Conservation (phyloP, 2,797 vertebrate species). For the Ibycter americanus region DNA sequence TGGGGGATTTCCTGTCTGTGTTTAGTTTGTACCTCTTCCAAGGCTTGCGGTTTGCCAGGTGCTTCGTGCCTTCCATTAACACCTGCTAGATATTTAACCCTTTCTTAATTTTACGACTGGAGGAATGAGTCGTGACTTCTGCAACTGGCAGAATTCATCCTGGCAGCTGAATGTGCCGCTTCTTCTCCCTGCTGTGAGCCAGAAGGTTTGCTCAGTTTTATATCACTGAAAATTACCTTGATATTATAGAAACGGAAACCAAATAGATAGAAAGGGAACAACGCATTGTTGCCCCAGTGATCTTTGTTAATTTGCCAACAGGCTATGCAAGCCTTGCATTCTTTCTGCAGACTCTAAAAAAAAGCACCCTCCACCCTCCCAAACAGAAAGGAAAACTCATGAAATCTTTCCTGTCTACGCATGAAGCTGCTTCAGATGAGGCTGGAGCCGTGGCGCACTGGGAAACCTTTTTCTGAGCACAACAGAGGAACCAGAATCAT, state of each 20-base stretch:
- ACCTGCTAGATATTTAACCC: constrained; percentile 18
- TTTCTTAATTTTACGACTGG: constrained; percentile 31
- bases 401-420: neutral
- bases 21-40: constrained; percentile 70
- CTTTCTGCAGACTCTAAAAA: neutral
- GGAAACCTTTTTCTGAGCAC: neutral
- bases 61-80: constrained; percentile 14
- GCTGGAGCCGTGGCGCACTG: neutral
- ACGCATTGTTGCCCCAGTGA: rapidly evolving
- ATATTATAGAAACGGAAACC: neutral
- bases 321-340: neutral
- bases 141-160: neutral
- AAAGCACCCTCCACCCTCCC: neutral
- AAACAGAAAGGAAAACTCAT: neutral
- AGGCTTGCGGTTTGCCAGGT: constrained; percentile 55
- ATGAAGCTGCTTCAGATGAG: neutral
- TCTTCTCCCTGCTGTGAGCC: neutral
- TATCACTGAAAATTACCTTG: neutral
- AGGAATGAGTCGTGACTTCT: constrained; percentile 29
- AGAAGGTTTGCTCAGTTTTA: neutral
- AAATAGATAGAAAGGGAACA: neutral
- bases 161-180: neutral
- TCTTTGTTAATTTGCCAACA: neutral
- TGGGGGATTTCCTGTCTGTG: constrained; percentile 70
- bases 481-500: neutral